These are phyloP conservation scores for Scaptomyza reducta DNA, from an alignment of 2,888 invertebrate species.

Conservation along the genomic window DNA sequence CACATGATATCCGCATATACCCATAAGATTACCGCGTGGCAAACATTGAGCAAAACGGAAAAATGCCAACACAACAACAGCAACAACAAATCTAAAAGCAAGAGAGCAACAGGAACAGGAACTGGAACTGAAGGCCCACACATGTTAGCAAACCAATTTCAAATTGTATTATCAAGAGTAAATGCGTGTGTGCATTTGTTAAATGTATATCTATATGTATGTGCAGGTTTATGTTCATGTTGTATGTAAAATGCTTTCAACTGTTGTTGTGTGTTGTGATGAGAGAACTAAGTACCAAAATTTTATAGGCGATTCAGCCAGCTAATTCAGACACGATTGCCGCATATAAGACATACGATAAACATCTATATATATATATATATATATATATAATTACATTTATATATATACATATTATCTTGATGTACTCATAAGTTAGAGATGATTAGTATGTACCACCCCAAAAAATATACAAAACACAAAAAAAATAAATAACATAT, in stretches of 20 bases:
- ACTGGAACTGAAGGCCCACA: constrained; percentile 23
- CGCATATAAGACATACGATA: constrained; percentile 9
- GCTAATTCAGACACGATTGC: constrained; percentile 12
- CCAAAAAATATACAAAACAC: too few relatives aligned
- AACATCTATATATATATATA: constrained; percentile 5
- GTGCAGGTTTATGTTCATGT: constrained; percentile 11
- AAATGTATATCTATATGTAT: constrained; percentile 12
- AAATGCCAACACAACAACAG: background rate
- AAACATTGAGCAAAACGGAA: constrained; percentile 54
- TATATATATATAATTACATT: constrained; percentile 13
- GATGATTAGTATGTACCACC: constrained; percentile 42
- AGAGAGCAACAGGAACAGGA: constrained; percentile 2
- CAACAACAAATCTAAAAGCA: constrained; percentile 1
- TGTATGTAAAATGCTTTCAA: constrained; percentile 14
- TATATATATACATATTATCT: constrained; percentile 17
- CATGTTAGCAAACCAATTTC: constrained; percentile 41
- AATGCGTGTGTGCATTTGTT: constrained; percentile 15
- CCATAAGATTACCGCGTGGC: constrained; percentile 69
- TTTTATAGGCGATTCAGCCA: constrained; percentile 4
- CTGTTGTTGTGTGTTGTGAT: constrained; percentile 11
- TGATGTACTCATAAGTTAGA: constrained; percentile 18
- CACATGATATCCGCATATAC: constrained; percentile 76
- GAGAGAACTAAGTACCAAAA: constrained; percentile 11
- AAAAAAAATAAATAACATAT: too few relatives aligned
- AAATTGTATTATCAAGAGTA: constrained; percentile 45